A percentile compares a stretch with the other conserved stretches of the same genome.
Conservation (phyloP, 2,113 vertebrate species). For the Crypturellus undulatus region DNA sequence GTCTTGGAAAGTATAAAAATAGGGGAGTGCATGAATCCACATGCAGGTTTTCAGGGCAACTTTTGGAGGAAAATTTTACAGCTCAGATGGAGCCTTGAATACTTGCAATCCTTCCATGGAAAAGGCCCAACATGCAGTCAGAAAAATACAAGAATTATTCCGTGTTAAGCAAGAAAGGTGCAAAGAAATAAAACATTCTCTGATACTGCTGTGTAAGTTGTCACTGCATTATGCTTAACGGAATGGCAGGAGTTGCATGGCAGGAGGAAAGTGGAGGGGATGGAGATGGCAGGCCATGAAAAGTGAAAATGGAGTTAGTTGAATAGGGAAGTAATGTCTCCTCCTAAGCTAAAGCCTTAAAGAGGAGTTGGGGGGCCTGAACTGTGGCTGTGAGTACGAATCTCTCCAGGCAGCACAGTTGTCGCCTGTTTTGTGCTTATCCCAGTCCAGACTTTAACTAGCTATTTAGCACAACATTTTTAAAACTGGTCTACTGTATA, state of each 20-base stretch:
- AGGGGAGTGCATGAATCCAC: background rate
- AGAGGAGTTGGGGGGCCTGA: background rate
- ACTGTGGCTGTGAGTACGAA: background rate
- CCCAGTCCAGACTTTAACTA: background rate
- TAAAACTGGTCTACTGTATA: background rate
- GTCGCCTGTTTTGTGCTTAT: background rate
- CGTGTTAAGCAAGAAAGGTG: background rate
- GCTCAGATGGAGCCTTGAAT: background rate
- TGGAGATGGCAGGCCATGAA: background rate
- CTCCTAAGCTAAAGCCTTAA: background rate
- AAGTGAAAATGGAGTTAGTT: conserved; percentile 12
- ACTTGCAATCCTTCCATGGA: background rate
- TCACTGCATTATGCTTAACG: background rate
- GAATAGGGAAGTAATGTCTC: background rate
- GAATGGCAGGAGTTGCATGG: conserved; percentile 16
- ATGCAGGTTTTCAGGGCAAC: background rate
- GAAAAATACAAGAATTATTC: background rate
- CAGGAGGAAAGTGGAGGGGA: conserved; percentile 1
- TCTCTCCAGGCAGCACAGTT: background rate
- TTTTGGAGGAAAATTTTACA: background rate
- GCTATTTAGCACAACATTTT: background rate
- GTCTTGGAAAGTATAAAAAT: background rate
- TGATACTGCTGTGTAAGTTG: background rate
- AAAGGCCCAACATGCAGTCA: background rate
- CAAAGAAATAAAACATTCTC: background rate